Evolutionary conservation across 1,140 invertebrate genomes (phyloP).

Genomic region (Macrocentrus cingulum): DNA sequence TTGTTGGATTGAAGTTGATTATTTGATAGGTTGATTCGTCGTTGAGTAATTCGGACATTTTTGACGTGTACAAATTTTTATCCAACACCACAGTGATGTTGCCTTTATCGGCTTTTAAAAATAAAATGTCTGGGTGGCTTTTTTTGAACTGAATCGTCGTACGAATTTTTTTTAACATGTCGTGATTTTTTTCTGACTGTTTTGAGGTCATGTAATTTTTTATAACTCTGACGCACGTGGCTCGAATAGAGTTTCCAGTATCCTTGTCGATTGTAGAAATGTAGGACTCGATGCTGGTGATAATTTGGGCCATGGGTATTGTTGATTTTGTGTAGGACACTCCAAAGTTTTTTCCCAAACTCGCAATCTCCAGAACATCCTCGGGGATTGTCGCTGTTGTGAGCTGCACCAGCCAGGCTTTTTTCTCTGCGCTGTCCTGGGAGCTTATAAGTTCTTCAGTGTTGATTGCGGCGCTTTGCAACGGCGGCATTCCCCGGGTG

Average conservation of each 20-base stretch:
- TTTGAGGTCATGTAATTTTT: not conserved
- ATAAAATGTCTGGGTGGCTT: slow-evolving; percentile 24
- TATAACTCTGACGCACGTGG: not conserved
- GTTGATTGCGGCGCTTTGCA: not conserved
- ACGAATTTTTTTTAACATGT: slow-evolving; percentile 13
- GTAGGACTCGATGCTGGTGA: slow-evolving; percentile 8
- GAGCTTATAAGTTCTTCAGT: not conserved
- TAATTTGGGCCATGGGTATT: not conserved
- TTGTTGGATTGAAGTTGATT: slow-evolving; percentile 23
- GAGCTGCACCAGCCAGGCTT: slow-evolving; percentile 19
- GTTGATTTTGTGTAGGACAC: slow-evolving; percentile 1
- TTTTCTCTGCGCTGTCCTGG: not conserved
- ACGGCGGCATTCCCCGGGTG: no score
- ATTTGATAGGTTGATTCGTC: slow-evolving; percentile 24
- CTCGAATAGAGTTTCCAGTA: not conserved
- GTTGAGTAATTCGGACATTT: slow-evolving; percentile 26
- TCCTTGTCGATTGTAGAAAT: slow-evolving; percentile 1
- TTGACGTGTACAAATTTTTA: slow-evolving; percentile 24
- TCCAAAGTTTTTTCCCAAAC: slow-evolving; percentile 27
- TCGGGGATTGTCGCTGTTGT: slow-evolving; percentile 13
- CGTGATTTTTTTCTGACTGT: not conserved
- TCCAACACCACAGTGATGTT: slow-evolving; percentile 33
- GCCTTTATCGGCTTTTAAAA: slow-evolving; percentile 37
- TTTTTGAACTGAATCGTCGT: slow-evolving; percentile 15
- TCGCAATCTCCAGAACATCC: slow-evolving; percentile 20